These are phyloP conservation scores for Sturnus vulgaris DNA, from an alignment of 2,113 vertebrate species.

Conservation along the genomic window DNA sequence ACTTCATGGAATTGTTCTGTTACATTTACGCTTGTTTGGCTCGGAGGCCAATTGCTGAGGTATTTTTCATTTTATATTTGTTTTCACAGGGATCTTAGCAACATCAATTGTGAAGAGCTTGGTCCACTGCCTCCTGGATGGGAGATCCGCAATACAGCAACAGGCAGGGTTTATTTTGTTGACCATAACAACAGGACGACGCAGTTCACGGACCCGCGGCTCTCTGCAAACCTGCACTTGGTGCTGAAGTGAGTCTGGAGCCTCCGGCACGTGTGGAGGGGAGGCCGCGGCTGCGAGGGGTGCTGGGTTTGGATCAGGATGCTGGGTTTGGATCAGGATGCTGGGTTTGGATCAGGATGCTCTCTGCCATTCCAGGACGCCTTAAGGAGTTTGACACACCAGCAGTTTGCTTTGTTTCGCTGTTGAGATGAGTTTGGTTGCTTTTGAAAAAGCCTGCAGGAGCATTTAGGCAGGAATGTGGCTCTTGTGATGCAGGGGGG, in stretches of 20 bases:
- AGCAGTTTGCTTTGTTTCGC: background rate
- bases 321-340: no score
- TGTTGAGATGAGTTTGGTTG: background rate
- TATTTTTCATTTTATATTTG: conserved; percentile 75
- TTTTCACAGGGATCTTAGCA: conserved; percentile 94
- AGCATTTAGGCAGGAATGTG: conserved; percentile 26
- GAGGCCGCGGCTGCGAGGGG: background rate
- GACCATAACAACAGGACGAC: conserved; percentile 99
- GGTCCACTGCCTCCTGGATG: conserved; percentile 95
- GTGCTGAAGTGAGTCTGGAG: conserved; percentile 87
- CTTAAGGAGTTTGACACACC: background rate
- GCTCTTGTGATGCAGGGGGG: background rate
- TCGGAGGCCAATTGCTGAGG: conserved; percentile 66
- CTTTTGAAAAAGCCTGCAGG: background rate
- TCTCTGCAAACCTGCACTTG: conserved; percentile 94
- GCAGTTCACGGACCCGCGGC: conserved; percentile 94
- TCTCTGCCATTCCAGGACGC: background rate
- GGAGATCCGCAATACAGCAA: conserved; percentile 97
- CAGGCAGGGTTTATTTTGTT: conserved; percentile 96
- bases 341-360: background rate
- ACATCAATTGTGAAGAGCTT: conserved; percentile 98
- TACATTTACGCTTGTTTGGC: conserved; percentile 69
- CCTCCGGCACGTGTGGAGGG: background rate
- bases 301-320: background rate
- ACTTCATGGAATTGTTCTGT: conserved; percentile 74